Percentiles rank a stretch among this genome's conserved stretches.
Evolutionary conservation across 2,888 invertebrate species (phyloP).

Genomic region (Pherbina coryleti): DNA sequence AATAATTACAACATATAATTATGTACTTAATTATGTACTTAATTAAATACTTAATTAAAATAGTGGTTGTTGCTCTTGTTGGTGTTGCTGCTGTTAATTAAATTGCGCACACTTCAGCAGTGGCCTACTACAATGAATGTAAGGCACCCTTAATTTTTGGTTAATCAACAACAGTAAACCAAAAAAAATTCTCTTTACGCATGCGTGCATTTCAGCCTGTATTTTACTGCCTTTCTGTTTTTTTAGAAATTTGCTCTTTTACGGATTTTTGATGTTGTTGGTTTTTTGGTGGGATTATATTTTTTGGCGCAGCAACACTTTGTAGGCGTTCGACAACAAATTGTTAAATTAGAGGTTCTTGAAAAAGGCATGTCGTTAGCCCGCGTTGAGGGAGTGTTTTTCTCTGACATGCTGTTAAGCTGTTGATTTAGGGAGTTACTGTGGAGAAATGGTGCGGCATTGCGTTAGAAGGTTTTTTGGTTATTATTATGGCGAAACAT

Average conservation of each 20-base stretch:
- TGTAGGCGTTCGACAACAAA: slow-evolving; percentile 49
- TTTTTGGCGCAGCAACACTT: slow-evolving; percentile 18
- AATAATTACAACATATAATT: neutral
- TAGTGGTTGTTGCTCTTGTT: neutral
- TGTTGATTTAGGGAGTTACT: slow-evolving; percentile 7
- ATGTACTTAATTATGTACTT: neutral
- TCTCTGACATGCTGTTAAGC: slow-evolving; percentile 14
- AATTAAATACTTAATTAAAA: neutral
- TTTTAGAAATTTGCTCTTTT: slow-evolving; percentile 2
- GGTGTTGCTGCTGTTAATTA: neutral
- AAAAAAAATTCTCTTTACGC: slow-evolving; percentile 41
- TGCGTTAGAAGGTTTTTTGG: no score
- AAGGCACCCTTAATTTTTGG: neutral
- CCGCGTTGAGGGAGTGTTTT: neutral
- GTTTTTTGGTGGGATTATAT: slow-evolving; percentile 40
- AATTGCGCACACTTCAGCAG: neutral
- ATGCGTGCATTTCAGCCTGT: slow-evolving; percentile 42
- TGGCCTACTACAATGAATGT: no score
- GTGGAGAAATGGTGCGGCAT: neutral
- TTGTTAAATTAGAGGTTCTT: slow-evolving; percentile 45
- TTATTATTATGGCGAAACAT: neutral
- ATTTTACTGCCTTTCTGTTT: slow-evolving; percentile 17
- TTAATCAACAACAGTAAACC: neutral
- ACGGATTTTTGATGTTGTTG: slow-evolving; percentile 14
- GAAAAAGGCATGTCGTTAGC: slow-evolving; percentile 17